Base-by-base conservation (phyloP, 2,888 invertebrate species). In the Blastobasis lacticolella region DNA sequence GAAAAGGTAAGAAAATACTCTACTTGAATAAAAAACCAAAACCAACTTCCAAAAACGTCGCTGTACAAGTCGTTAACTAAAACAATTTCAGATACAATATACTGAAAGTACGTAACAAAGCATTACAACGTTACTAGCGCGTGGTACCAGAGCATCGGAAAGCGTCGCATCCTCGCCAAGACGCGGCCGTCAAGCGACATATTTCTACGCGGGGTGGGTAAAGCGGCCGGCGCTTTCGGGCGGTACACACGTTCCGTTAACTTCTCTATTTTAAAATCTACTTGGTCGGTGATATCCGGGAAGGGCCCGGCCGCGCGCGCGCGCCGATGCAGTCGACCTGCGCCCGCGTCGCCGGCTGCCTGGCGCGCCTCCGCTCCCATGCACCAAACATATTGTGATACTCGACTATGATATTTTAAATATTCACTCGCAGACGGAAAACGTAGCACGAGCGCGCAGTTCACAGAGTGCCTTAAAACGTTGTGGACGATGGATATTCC, bases 181-280 rank as follows among this genome's bases (percentile, higher is more conserved):
- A 60, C 58, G 63, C 60, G 66, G 67, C 64, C 60, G 71, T 65
- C 81, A 78, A 86, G 82, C 82, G 85, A 85, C 83, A 85, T 72
- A 83, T 84, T 85, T 83, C 37, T 48, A 42, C 40, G 42, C 69
- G 75, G 71, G 75, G 77, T 37, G 81, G 82, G 81, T 83, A 86
- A 86, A 87, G 75, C 81, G 75, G 73, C 73, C 77, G 84, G 80
- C 78, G 84, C 86, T 85, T 85, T 85, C 82, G 83, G 84, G 75
- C 85, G 68, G 81, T 78, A 76, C 76, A 83, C 84, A 82, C 85
- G 86, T 84, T 83, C 81, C 84, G 85, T 83, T 85, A 78, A 81
- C 76, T 85, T 83, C 86, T 85, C 82, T 87, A 86, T 85, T 87
- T 83, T 81, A 85, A 84, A 86, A 85, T 81, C 79, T 78, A 81